Evolutionary conservation across 2,113 vertebrate species (phyloP).

Genomic region (Echinops telfairi): DNA sequence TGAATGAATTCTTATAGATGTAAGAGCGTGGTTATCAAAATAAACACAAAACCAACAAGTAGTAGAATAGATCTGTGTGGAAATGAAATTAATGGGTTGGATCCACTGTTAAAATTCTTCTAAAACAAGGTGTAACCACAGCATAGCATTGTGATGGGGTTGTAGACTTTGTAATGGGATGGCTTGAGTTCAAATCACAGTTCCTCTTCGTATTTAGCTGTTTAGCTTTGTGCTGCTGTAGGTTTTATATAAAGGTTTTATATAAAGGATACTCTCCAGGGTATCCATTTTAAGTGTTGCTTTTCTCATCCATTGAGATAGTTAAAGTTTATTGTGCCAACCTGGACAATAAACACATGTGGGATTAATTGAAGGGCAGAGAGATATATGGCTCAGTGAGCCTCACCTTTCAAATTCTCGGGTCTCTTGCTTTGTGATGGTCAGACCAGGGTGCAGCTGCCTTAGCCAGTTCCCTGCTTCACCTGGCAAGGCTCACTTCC

Average conservation of each 20-base stretch:
- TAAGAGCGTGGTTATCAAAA: background rate
- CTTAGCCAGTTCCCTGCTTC: too few relatives aligned
- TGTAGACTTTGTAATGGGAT: background rate
- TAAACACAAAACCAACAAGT: constrained; percentile 6
- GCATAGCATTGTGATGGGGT: background rate
- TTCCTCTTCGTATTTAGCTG: background rate
- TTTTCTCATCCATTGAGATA: background rate
- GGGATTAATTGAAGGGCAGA: too few relatives aligned
- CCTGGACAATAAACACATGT: too few relatives aligned
- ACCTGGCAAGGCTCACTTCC: too few relatives aligned
- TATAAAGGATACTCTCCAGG: background rate
- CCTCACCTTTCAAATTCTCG: too few relatives aligned
- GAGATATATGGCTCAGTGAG: too few relatives aligned
- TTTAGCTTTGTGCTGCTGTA: background rate
- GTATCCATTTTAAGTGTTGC: background rate
- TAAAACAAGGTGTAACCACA: background rate
- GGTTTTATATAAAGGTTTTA: too few relatives aligned
- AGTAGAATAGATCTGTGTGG: background rate
- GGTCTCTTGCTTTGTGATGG: too few relatives aligned
- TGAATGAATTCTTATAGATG: constrained; percentile 4
- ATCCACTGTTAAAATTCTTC: background rate
- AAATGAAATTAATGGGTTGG: background rate
- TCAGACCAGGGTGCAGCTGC: too few relatives aligned
- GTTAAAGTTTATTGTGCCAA: too few relatives aligned
- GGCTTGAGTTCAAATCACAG: background rate